Evolutionary conservation across 2,113 vertebrate genomes (phyloP).

Genomic region (Recurvirostra avosetta): DNA sequence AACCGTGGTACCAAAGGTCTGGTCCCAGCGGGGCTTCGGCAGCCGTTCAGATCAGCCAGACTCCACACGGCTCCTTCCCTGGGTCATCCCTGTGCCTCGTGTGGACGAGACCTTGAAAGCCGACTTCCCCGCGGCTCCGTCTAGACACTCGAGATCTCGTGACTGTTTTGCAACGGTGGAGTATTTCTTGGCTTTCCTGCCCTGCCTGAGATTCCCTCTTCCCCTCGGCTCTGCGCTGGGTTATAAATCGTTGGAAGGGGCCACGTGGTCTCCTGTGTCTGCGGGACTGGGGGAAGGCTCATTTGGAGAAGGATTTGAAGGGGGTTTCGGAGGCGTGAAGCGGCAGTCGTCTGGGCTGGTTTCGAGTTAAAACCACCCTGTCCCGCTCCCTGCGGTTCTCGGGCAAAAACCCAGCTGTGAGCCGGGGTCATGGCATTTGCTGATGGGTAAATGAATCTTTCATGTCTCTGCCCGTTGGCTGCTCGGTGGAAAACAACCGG

Average conservation of each 20-base stretch:
- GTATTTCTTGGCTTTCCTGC: background rate
- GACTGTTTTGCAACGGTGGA: fast-evolving
- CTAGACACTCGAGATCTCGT: background rate
- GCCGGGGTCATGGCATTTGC: fast-evolving
- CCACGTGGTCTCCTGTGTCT: background rate
- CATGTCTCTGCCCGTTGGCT: background rate
- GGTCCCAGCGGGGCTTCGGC: fast-evolving
- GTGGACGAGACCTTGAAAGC: background rate
- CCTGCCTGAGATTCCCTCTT: background rate
- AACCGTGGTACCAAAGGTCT: background rate
- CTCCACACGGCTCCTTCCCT: background rate
- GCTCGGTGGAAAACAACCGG: background rate
- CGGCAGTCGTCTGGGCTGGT: fast-evolving
- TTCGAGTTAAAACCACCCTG: background rate
- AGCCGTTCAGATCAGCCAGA: background rate
- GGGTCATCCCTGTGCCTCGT: background rate
- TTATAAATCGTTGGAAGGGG: background rate
- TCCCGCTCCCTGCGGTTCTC: background rate
- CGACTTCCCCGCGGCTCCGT: background rate
- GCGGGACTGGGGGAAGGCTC: background rate
- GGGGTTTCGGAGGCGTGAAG: background rate
- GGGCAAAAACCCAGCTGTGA: background rate
- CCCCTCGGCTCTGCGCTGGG: background rate
- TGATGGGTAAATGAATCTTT: background rate
- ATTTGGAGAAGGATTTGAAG: background rate